Percentiles rank a stretch among this genome's conserved stretches.
Evolutionary conservation across 2,797 vertebrate genomes (phyloP).

Genomic region (Dendrocincla tyrannina): DNA sequence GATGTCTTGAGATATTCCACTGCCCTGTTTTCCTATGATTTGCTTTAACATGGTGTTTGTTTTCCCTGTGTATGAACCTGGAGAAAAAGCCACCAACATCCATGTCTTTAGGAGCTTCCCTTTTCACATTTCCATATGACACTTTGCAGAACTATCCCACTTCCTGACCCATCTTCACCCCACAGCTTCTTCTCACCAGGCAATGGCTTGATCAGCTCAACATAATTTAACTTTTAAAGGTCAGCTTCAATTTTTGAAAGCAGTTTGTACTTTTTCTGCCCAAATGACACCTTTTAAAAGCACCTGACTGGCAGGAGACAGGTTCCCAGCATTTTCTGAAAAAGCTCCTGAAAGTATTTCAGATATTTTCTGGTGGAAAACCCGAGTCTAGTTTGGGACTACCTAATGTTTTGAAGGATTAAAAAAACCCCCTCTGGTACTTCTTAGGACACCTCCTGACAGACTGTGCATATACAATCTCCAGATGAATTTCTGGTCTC

Average conservation of each 20-base stretch:
- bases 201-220: neutral
- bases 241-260: neutral
- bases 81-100: neutral
- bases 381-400: neutral
- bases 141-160: neutral
- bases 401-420: neutral
- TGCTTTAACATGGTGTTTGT: neutral
- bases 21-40: neutral
- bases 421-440: neutral
- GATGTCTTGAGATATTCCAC: neutral
- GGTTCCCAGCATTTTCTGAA: neutral
- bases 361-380: neutral
- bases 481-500: neutral
- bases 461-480: neutral
- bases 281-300: neutral
- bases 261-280: neutral
- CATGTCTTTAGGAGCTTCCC: neutral
- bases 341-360: neutral
- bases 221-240: neutral
- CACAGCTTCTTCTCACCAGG: neutral
- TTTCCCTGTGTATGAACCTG: neutral
- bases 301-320: neutral
- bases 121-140: neutral
- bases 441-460: neutral
- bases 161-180: neutral